Conservation (phyloP, 2,113 vertebrate species). For the Sylvietta virens region DNA sequence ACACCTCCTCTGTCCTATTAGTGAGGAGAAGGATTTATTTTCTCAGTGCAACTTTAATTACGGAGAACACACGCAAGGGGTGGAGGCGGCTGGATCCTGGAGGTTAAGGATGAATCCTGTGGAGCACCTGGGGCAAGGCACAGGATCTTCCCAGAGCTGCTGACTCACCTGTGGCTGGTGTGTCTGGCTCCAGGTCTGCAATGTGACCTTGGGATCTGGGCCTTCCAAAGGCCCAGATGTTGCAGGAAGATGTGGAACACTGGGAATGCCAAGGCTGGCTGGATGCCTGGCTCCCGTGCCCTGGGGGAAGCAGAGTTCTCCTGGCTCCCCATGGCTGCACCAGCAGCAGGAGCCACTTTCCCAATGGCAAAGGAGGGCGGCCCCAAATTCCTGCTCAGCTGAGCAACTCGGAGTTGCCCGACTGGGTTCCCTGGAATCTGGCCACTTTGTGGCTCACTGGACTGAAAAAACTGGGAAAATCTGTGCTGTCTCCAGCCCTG, state of each 20-base stretch:
- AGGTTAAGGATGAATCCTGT: background rate
- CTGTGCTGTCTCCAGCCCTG: background rate
- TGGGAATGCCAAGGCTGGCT: background rate
- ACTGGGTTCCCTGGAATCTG: background rate
- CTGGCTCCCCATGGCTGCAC: background rate
- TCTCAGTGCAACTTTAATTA: conserved; percentile 49
- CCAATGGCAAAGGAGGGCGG: rapidly evolving
- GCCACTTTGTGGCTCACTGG: background rate
- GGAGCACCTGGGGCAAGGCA: background rate
- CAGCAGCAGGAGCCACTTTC: background rate
- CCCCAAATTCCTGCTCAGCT: background rate
- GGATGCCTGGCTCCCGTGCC: background rate
- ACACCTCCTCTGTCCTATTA: background rate
- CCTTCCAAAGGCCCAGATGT: background rate
- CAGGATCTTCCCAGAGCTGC: background rate
- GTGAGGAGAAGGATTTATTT: conserved; percentile 58
- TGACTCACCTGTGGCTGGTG: background rate
- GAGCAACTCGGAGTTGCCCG: rapidly evolving
- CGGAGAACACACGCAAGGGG: background rate
- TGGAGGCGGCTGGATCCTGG: background rate
- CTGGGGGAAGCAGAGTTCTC: background rate
- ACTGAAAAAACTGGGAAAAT: background rate
- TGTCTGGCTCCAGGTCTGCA: background rate
- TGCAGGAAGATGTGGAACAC: background rate
- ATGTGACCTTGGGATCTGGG: background rate